These are phyloP conservation scores for Protomyctophum bolini DNA, from an alignment of 2,113 vertebrate species.

Conservation along the genomic window DNA sequence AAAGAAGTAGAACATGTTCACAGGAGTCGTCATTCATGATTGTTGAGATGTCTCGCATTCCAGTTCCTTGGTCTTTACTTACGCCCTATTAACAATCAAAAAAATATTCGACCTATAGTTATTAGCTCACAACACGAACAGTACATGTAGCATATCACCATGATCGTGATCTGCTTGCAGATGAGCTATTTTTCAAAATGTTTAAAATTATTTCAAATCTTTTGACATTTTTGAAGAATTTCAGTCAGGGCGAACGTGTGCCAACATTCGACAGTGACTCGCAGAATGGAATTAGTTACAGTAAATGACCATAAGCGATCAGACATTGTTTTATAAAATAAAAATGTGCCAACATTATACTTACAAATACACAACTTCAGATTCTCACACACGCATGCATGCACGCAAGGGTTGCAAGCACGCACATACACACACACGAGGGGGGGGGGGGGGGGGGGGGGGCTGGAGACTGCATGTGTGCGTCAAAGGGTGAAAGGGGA, in stretches of 20 bases:
- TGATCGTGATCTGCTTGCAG: too few relatives aligned
- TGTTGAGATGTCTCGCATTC: slow-evolving; percentile 33
- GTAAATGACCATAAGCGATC: too few relatives aligned
- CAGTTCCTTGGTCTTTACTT: too few relatives aligned
- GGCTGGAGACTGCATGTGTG: neutral
- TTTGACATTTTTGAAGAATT: too few relatives aligned
- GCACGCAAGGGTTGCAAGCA: neutral
- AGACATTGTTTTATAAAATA: slow-evolving; percentile 1
- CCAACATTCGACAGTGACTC: neutral
- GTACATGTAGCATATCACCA: neutral
- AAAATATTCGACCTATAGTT: too few relatives aligned
- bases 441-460: neutral
- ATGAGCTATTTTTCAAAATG: too few relatives aligned
- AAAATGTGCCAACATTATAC: neutral
- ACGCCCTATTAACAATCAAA: too few relatives aligned
- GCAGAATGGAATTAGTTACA: neutral
- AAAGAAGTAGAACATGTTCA: slow-evolving; percentile 50
- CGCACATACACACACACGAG: slow-evolving; percentile 13
- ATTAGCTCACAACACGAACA: neutral
- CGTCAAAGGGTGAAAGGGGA: slow-evolving; percentile 35
- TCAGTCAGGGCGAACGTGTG: too few relatives aligned
- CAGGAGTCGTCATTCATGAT: slow-evolving; percentile 51
- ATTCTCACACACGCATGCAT: slow-evolving; percentile 2
- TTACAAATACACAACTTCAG: slow-evolving; percentile 8
- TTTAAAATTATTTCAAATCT: too few relatives aligned